Base-by-base conservation (phyloP, 2,888 invertebrate genomes). In the Ctena decussata region DNA sequence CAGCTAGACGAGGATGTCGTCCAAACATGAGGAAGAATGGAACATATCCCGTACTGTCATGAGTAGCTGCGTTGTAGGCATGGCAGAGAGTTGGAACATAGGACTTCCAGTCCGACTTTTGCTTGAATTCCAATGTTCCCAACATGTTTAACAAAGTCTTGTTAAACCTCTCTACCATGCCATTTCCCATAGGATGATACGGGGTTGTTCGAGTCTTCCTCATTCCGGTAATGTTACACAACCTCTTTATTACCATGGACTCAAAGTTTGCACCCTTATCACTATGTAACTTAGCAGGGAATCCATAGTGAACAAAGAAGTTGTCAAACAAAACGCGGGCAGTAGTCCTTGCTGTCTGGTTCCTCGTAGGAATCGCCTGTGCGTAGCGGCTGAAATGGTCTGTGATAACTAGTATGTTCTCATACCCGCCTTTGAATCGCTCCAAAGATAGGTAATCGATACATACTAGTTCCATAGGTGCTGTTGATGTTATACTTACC, bases 131-230 rank as follows among this genome's bases (percentile, higher is more conserved):
- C 0, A 82, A 73, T 1, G 79, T 79, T 0, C 76, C 71, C 2
- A 85, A 60, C 80, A 82, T 79, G 32, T 70, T 57, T 0, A 74
- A 27, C 18, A 85, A 39, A 11, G 82, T 85, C 0, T 70, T 57
- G 69, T 87, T 83, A 39, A 80, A 85, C 18, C 83, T 41, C 69
- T 87, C 85, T 12, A 65, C 65, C 60, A 77, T 65, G 3, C 87
- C 87, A 73, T 85, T 87, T 0, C 87, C 87, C 72, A 78, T 78
- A 1, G 87, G 87, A 70, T 86, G 83, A 35, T 82, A 86, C 32
- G 77, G 77, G 49, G 82, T 82, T 0, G 85, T 82, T 30, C 86
- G 46, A 1, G 79, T 73, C 46, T 84, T 86, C 11, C 44, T 49
- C 27, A 81, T 82, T 3, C 82, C 84, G 11, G 41, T 18, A 30